Percentiles rank a stretch among this genome's conserved stretches.
phyloP scores from a whole-genome alignment of 92 coral and sea anemone species.

The Porites evermanni region DNA sequence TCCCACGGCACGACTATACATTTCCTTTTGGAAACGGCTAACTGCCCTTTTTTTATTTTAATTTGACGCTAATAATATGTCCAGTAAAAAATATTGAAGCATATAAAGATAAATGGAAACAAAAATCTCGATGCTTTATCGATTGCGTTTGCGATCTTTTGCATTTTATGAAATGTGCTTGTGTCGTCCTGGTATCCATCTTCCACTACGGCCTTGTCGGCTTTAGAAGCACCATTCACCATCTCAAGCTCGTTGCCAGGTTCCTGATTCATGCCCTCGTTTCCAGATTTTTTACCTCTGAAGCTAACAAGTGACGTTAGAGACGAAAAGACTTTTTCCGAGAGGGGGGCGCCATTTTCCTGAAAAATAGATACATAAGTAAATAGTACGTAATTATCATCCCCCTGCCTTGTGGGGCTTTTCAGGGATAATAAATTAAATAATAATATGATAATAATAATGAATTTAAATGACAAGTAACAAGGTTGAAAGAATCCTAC shows the following conservation, averaged over 20 bases:
- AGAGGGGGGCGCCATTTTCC: not conserved
- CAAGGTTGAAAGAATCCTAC: too few relatives aligned
- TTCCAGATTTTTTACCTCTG: not conserved
- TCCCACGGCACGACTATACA: too few relatives aligned
- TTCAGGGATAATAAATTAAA: too few relatives aligned
- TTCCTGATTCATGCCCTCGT: not conserved
- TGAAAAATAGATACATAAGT: not conserved
- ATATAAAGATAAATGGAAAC: conserved; percentile 40
- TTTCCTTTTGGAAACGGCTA: too few relatives aligned
- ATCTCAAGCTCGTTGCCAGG: conserved; percentile 21
- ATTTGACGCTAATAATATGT: not conserved
- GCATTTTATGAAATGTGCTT: not conserved
- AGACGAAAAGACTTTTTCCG: not conserved
- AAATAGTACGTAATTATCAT: too few relatives aligned
- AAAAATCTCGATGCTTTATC: conserved; percentile 31
- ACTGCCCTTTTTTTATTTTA: not conserved
- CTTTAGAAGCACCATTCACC: conserved; percentile 32
- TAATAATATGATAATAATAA: too few relatives aligned
- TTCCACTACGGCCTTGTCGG: conserved; percentile 30
- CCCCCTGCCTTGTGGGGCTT: too few relatives aligned
- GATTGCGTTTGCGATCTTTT: conserved; percentile 32
- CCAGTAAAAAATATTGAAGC: conserved; percentile 51
- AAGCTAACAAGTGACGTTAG: not conserved
- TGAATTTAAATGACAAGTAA: too few relatives aligned
- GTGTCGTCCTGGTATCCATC: conserved; percentile 14